Evolutionary conservation across 2,797 vertebrate genomes (phyloP), one percentile per base, ranked within the genome.

Genomic region (Neoniphon sammara): DNA sequence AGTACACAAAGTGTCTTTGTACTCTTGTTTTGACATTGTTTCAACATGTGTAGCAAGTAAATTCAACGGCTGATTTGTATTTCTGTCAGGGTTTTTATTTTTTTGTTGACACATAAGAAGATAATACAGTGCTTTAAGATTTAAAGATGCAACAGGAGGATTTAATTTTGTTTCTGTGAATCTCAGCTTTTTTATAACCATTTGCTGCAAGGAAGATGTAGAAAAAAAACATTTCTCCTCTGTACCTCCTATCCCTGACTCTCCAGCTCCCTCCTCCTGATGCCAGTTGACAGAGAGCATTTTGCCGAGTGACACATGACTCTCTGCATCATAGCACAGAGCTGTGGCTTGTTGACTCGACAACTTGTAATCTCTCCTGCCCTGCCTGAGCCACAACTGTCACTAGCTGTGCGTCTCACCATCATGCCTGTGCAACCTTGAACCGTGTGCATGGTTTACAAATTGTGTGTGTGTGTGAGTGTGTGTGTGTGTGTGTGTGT

Each of bases 281-380:
- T 80, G 74, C 55, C 50, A 17, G 62, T 20, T 77, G 89, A 88
- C 87, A 84, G 74, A 31, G 61, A 81, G 73, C 85, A 82, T 84
- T 85, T 84, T 90, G 82, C 46, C 56, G 61, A 20, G 62, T 80
- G 88, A 82, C 84, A 80, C 75, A 66, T 47, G 77, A 75, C 62
- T 52, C 54, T 83, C 71, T 67, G 80, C 73, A 78, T 83, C 86
- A 67, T 65, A 65, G 85, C 85, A 75, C 66, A 46, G 63, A 77
- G 80, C 57, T 58, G 70, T 61, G 64, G 67, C 66, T 50, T 49
- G 85, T 83, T 83, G 75, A 84, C 69, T 65, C n/a, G 23, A 77
- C 84, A 78, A 81, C 67, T 78, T 85, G 81, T 88, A 85, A 89
- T 87, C 85, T 77, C 57, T 1, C 25, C 68, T 65, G 63, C 74